Conservation (phyloP, 2,113 vertebrate species). For the Hiodon tergisus region DNA sequence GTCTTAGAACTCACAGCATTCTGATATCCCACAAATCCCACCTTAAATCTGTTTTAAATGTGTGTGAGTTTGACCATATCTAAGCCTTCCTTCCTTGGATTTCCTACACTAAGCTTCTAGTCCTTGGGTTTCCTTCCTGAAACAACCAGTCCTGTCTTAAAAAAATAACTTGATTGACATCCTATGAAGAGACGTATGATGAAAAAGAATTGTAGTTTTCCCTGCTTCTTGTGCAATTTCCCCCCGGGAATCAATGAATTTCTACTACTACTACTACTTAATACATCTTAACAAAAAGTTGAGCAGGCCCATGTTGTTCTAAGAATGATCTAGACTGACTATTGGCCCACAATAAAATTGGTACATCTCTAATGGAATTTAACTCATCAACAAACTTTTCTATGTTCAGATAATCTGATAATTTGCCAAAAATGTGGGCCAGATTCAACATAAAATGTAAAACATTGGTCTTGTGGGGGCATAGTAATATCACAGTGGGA, state of each 20-base stretch:
- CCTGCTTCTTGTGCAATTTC: too few species aligned
- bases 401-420: too few species aligned
- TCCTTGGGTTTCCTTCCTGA: slow-evolving; percentile 52
- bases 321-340: background rate
- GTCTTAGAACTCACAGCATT: slow-evolving; percentile 13
- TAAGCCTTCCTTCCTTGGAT: slow-evolving; percentile 60
- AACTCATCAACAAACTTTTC: too few species aligned
- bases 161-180: slow-evolving; percentile 57
- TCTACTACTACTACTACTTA: slow-evolving; percentile 43
- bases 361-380: background rate
- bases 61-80: slow-evolving; percentile 39
- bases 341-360: too few species aligned
- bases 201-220: slow-evolving; percentile 57
- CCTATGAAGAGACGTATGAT: slow-evolving; percentile 51
- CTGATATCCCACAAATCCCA: slow-evolving; percentile 29
- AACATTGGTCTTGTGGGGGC: background rate
- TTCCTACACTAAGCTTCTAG: slow-evolving; percentile 55
- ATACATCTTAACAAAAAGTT: slow-evolving; percentile 59
- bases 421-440: slow-evolving; percentile 6
- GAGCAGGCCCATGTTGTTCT: slow-evolving; percentile 31
- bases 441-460: slow-evolving; percentile 6
- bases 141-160: slow-evolving; percentile 58
- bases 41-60: slow-evolving; percentile 39
- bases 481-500: background rate
- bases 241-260: too few species aligned